Conservation (phyloP, 2,113 vertebrate species). For the Acinonyx jubatus region DNA sequence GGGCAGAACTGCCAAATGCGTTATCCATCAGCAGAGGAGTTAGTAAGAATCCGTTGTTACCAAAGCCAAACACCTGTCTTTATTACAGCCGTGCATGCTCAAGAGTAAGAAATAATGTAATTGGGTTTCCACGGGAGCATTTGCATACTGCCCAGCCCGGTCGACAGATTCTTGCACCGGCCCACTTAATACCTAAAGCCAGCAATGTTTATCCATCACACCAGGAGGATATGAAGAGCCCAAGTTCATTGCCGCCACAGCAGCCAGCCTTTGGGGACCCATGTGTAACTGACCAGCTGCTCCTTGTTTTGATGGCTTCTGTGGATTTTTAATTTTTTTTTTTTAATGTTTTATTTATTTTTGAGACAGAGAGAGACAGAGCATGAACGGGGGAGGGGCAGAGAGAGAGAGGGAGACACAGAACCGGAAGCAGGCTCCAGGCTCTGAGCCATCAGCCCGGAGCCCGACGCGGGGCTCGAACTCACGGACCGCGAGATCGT, state of each 20-base stretch:
- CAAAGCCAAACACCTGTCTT: not conserved
- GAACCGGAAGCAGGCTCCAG: no score
- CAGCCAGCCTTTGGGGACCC: not conserved
- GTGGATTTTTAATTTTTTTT: not conserved
- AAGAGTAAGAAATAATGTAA: not conserved
- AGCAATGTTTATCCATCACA: not conserved
- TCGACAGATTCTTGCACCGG: not conserved
- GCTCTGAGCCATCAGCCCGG: no score
- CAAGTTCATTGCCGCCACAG: not conserved
- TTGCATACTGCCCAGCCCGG: not conserved
- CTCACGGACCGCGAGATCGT: no score
- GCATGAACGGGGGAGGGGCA: no score
- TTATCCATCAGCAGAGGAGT: not conserved
- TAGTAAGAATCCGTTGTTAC: not conserved
- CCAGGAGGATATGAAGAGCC: not conserved
- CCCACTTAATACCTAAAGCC: not conserved
- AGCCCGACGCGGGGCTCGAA: no score
- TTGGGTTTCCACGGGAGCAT: not conserved
- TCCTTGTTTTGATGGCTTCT: not conserved
- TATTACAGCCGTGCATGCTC: not conserved
- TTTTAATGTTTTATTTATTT: no score
- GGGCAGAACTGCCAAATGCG: not conserved
- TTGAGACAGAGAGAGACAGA: no score
- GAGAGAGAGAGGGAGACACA: no score
- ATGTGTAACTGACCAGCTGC: not conserved